phyloP scores from a whole-genome alignment of 2,888 invertebrate genomes.

The Ichneumon xanthorius region DNA sequence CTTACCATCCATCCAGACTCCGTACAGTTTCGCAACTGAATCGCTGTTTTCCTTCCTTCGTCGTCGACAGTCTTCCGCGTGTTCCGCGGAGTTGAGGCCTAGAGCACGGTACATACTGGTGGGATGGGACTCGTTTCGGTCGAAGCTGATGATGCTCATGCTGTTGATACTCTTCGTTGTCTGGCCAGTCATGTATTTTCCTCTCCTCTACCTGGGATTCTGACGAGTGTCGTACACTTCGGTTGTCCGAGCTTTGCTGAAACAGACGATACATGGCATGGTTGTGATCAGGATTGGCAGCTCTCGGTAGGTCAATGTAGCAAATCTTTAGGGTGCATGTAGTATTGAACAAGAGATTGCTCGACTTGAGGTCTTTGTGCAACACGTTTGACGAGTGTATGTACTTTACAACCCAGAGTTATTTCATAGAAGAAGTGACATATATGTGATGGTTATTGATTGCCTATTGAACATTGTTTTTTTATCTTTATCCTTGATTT shows the following conservation, averaged over 20 bases:
- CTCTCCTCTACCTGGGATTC: constrained; percentile 71
- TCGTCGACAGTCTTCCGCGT: constrained; percentile 69
- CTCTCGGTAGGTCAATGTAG: constrained; percentile 99
- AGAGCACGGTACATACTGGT: constrained; percentile 79
- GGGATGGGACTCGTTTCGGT: constrained; percentile 85
- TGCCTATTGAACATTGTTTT: constrained; percentile 88
- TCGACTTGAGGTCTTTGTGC: constrained; percentile 99
- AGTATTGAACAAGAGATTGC: constrained; percentile 98
- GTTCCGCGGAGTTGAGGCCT: constrained; percentile 64
- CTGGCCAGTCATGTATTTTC: constrained; percentile 86
- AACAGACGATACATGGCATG: constrained; percentile 88
- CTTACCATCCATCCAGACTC: neutral
- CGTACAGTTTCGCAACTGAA: too few relatives aligned
- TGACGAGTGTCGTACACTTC: constrained; percentile 18
- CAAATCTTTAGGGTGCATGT: constrained; percentile 99
- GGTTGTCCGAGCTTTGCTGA: neutral
- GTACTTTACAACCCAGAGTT: constrained; percentile 97
- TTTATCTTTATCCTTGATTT: constrained; percentile 26
- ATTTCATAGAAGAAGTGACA: constrained; percentile 99
- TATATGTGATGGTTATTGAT: constrained; percentile 99
- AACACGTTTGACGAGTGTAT: constrained; percentile 99
- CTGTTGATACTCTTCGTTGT: constrained; percentile 83
- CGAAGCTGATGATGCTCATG: constrained; percentile 81
- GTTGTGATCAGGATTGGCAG: constrained; percentile 99
- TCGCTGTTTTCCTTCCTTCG: neutral